Base-by-base conservation (phyloP, 2,888 invertebrate genomes). In the Xestoiulus laeticollis region DNA sequence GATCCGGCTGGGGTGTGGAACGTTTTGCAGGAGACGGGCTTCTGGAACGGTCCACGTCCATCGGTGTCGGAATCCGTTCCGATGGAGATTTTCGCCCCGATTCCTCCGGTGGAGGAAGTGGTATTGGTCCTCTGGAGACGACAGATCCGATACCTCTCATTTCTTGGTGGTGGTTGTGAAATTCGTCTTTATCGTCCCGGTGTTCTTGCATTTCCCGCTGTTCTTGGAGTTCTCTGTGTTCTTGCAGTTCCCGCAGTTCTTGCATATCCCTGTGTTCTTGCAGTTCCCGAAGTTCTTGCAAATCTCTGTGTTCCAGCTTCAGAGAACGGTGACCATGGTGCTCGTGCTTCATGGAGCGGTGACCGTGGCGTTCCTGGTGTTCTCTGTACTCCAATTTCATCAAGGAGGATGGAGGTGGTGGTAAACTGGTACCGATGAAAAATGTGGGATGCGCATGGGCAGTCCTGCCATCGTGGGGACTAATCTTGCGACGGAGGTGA, bases 391-490 rank as follows among this genome's bases (percentile, higher is more conserved):
- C 88, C 59, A 90, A 85, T 16, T 87, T 84, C 8, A 85, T n/a
- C 44, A 87, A 10, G 84, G 83, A 22, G 38, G 59, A 33, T 1
- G 87, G 59, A 5, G 89, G 87, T 68, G 59, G 32, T 68, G 87
- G 12, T 88, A 85, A 85, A 19, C 68, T 38, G 12, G 32, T 43
- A 6, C 59, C 78, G 38, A 85, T 53, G 38, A 88, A 84, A 87
- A 97, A 93, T 14, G 96, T 95, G 1, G 91, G 92, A 92, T 97
- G 87, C 0, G 96, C 95, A 93, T 97, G 97, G 3, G 97, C 95
- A 89, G 96, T 97, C 90, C 98, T 94, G 0, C 98, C 98, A 90
- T 98, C 98, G 90, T 98, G 97, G 0, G 98, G 98, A 30, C 97
- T 97, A 90, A 98, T 97, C 93, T 98, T 98, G 90, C 98, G 93